phyloP scores from a whole-genome alignment of 2,888 invertebrate species.

The Julus scandinavius region DNA sequence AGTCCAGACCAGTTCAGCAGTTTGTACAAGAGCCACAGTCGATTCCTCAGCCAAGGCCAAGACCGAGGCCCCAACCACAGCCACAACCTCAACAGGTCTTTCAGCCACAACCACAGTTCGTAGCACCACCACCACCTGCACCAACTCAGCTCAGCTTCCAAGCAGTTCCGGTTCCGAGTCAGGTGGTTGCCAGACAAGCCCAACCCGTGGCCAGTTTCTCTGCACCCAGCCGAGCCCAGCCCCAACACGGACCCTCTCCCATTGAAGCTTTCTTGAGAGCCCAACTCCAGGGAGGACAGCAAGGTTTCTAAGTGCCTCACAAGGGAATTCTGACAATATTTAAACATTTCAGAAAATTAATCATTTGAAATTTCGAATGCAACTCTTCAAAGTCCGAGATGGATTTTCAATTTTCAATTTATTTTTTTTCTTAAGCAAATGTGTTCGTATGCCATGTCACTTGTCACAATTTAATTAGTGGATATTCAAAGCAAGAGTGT shows the following conservation, averaged over 20 bases:
- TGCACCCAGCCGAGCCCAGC: slow-evolving; percentile 28
- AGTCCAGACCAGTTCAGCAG: slow-evolving; percentile 33
- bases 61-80: slow-evolving; percentile 50
- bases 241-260: slow-evolving; percentile 53
- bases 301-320: slow-evolving; percentile 37
- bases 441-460: neutral
- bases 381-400: neutral
- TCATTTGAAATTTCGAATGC: neutral
- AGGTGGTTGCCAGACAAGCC: slow-evolving; percentile 41
- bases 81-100: slow-evolving; percentile 50
- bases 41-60: slow-evolving; percentile 45
- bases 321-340: slow-evolving; percentile 12
- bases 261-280: slow-evolving; percentile 55
- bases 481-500: neutral
- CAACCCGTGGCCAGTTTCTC: slow-evolving; percentile 47
- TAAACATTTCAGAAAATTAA: neutral
- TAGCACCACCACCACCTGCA: neutral
- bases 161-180: neutral
- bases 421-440: neutral
- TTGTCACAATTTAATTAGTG: neutral
- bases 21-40: slow-evolving; percentile 13
- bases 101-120: neutral
- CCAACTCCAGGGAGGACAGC: slow-evolving; percentile 50
- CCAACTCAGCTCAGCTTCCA: slow-evolving; percentile 44
- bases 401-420: neutral